Base-by-base conservation (phyloP, 2,113 vertebrate species). In the Nesoenas mayeri region DNA sequence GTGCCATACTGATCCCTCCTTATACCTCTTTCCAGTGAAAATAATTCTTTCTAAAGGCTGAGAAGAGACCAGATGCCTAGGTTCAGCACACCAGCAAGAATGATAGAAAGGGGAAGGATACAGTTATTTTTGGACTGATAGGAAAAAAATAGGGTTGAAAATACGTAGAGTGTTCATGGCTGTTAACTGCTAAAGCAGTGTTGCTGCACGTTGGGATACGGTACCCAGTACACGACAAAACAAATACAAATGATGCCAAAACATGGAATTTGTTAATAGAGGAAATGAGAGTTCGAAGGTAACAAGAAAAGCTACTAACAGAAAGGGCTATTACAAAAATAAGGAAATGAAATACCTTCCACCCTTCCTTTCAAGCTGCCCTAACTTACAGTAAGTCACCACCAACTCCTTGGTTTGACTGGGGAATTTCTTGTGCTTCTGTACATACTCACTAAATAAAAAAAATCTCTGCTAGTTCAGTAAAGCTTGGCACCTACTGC, bases 341-440 rank as follows among this genome's bases (percentile, higher is more conserved):
- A 94, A 80, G 85, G 88, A 96, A 96, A 93, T 61, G 0, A 78
- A 92, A 71, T 88, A 56, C 72, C 48, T 93, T 94, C 92, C 85
- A 94, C 91, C 88, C 88, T 97, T 95, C 94, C 82, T 95, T 92
- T 94, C 84, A 96, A 90, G 75, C 77, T 96, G 72, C 51, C 40
- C 67, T 89, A 56, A 79, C 50, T 82, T 95, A 81, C n/a, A 80
- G 82, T 79, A 95, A 90, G 57, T 89, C 50, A 34, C 28, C 73
- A 69, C 6, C 1, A 6, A 44, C 11, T 83, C 67, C 82, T 88
- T 80, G 32, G 32, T 51, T 74, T 75, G 65, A 71, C 0, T 16
- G 32, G 44, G 38, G 24, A 15, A 85, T 70, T 93, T 85, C 31
- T 91, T 40, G 15, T 51, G 47, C 36, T 91, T 62, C 73, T 84